Evolutionary conservation across 2,888 invertebrate species (phyloP).

Genomic region (Fragum fragum): DNA sequence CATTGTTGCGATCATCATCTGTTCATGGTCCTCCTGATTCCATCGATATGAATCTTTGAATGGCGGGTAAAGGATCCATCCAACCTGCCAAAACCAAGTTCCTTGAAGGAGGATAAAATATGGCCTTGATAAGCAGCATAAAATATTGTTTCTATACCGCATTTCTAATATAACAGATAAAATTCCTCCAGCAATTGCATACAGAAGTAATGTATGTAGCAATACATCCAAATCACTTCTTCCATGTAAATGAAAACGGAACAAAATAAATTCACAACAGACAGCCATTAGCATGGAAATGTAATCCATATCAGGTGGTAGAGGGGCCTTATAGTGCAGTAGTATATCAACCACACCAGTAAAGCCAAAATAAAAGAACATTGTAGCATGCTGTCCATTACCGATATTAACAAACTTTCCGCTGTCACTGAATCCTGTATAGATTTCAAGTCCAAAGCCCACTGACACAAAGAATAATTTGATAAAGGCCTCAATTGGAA

Average conservation of each 20-base stretch:
- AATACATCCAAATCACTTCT: conserved; percentile 84
- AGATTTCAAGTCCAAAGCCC: conserved; percentile 73
- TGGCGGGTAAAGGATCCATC: conserved; percentile 88
- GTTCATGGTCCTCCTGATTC: conserved; percentile 85
- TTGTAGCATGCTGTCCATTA: conserved; percentile 88
- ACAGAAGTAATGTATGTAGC: conserved; percentile 87
- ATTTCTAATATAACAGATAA: conserved; percentile 85
- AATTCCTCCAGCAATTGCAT: conserved; percentile 84
- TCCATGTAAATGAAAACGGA: conserved; percentile 88
- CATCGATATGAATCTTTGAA: conserved; percentile 80
- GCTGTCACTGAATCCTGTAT: conserved; percentile 77
- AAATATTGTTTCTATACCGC: conserved; percentile 82
- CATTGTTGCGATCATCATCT: conserved; percentile 87
- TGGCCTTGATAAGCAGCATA: conserved; percentile 85
- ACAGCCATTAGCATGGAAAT: conserved; percentile 86
- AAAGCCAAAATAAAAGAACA: conserved; percentile 88
- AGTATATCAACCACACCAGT: conserved; percentile 87
- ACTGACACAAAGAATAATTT: conserved; percentile 71
- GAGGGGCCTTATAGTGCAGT: conserved; percentile 80
- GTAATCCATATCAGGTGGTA: conserved; percentile 87
- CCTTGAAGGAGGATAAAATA: conserved; percentile 88
- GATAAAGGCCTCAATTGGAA: conserved; percentile 72
- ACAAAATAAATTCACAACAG: conserved; percentile 87
- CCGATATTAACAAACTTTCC: conserved; percentile 84
- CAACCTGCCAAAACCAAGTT: conserved; percentile 88